phyloP scores from a whole-genome alignment of 2,888 invertebrate species.

The Tuberolachnus salignus region DNA sequence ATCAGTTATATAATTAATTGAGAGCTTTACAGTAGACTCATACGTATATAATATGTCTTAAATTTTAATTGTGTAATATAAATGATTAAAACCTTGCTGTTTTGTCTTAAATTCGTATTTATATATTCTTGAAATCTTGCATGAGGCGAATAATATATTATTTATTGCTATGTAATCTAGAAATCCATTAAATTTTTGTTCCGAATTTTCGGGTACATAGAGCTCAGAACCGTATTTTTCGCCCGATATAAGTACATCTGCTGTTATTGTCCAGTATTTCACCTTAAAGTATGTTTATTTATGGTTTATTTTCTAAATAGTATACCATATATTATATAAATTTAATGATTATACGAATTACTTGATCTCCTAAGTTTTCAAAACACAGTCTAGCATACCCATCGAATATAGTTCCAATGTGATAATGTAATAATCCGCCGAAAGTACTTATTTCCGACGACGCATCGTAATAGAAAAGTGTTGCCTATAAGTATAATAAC shows the following conservation, averaged over 20 bases:
- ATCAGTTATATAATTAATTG: too few relatives aligned
- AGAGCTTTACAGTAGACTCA: too few relatives aligned
- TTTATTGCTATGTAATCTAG: not conserved
- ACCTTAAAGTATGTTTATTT: not conserved
- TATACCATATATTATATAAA: not conserved
- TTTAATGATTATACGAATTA: not conserved
- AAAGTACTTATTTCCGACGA: not conserved
- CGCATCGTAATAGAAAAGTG: not conserved
- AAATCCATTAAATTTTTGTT: not conserved
- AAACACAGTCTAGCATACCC: not conserved
- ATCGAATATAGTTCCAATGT: not conserved
- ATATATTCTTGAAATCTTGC: not conserved
- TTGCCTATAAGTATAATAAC: not conserved
- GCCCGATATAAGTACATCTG: not conserved
- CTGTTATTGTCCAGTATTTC: not conserved
- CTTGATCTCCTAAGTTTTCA: not conserved
- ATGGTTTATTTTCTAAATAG: not conserved
- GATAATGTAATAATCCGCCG: not conserved
- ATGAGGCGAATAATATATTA: accelerated
- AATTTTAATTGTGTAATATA: too few relatives aligned
- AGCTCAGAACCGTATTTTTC: slow-evolving; percentile 12
- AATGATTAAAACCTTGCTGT: not conserved
- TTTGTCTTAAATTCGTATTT: not conserved
- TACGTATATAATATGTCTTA: too few relatives aligned
- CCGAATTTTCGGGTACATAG: not conserved